Evolutionary conservation across 1,140 invertebrate species (phyloP), one percentile per base, ranked within the genome.

Genomic region (Gonioctena quinquepunctata): DNA sequence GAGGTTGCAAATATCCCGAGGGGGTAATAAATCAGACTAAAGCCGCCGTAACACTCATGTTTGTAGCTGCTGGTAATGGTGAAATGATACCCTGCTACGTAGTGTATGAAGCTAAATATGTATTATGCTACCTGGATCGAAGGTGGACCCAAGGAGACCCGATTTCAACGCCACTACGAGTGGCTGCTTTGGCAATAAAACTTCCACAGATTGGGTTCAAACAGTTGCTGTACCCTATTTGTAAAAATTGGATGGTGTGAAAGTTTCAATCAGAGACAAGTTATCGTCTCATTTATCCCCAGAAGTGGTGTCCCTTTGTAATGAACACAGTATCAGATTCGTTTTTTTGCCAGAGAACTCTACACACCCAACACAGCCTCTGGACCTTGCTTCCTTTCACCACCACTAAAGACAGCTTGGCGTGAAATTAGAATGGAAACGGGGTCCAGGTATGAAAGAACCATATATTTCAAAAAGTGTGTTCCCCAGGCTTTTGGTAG

Each of bases 201-300:
- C 50, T 84, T 84, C 77, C 76, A n/a, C 79, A 61, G 76, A 85
- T 57, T 85, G 79, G 79, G 78, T 83, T 69, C n/a, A n/a, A n/a
- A n/a, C n/a, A n/a, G n/a, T n/a, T n/a, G n/a, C n/a, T n/a, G n/a
- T n/a, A n/a, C n/a, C n/a, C n/a, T n/a, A n/a, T n/a, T n/a, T n/a
- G n/a, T n/a, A n/a, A n/a, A n/a, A n/a, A n/a, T n/a, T n/a, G n/a
- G 22, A 61, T 16, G 79, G 76, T 21, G 71, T 69, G 52, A 82
- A 83, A 76, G 22, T 74, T 21, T 27, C 82, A 11, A 76, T 83
- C n/a, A 76, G 79, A 8, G 84, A 86, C 66, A 85, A 85, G 71
- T 71, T 85, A 6, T 70, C 63, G 23, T 80, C 77, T 8, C 84
- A 85, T 75, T 76, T 85, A 19, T 77, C 76, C 28, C 3, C 72